phyloP scores from a whole-genome alignment of 2,113 vertebrate genomes.

The Dromas ardeola region DNA sequence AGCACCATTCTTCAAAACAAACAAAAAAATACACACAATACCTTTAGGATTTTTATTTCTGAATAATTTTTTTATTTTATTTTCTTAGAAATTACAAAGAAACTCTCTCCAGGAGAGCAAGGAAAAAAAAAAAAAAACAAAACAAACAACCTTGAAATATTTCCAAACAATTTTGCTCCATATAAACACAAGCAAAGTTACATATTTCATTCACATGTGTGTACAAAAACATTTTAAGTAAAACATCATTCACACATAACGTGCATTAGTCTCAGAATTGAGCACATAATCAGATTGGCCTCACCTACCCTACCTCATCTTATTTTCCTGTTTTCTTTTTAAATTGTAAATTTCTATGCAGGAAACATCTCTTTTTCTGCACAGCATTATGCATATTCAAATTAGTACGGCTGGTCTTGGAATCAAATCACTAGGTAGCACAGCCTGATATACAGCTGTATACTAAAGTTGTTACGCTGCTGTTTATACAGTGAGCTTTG shows the following conservation, averaged over 20 bases:
- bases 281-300: slow-evolving; percentile 15
- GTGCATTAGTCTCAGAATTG: neutral
- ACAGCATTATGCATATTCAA: neutral
- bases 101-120: slow-evolving; percentile 33
- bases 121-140: neutral
- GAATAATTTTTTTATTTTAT: neutral
- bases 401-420: neutral
- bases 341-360: neutral
- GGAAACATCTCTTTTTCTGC: neutral
- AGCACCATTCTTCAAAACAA: neutral
- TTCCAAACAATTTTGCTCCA: neutral
- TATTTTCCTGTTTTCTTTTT: slow-evolving; percentile 30
- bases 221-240: slow-evolving; percentile 6
- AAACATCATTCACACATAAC: neutral
- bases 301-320: slow-evolving; percentile 3
- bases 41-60: neutral
- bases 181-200: neutral
- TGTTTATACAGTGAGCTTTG: neutral
- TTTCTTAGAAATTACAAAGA: slow-evolving; percentile 21
- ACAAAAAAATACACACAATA: neutral
- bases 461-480: neutral
- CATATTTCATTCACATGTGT: neutral
- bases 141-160: neutral
- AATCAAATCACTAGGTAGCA: neutral
- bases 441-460: neutral